Evolutionary conservation across 23 tunicate genomes (phyloP), one percentile per base, ranked within the genome.

Genomic region (Oikopleura albicans): DNA sequence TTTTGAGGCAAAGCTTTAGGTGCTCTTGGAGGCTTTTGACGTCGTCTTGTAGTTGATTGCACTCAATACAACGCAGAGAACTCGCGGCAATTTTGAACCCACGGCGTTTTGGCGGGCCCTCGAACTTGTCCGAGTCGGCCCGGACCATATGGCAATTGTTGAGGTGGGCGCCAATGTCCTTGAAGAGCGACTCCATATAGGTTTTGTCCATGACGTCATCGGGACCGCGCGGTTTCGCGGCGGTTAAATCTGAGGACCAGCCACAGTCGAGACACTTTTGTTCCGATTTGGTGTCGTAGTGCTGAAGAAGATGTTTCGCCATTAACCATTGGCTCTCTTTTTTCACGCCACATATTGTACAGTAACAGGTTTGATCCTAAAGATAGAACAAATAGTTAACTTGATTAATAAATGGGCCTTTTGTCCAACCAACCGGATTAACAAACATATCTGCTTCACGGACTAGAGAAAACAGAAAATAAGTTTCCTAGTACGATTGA

Each of bases 31-130:
- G 38, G 85, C 92, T 1, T 86, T 85, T 39, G 79, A 88, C 84
- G 87, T 94, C 59, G 86, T 91, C 59, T 75, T 94, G 56, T 86
- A 86, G 40, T 41, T 91, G 41, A 76, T 84, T 41, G 99, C 91
- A 85, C 86, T 87, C 83, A 76, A 71, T 71, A 37, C 79, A 71
- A 2, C 37, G 79, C 2, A 71, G 37, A 31, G 79, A 34, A 71
- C 31, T 71, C 31, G 79, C 27, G 31, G 79, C 35, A 71, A 71
- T 71, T 16, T 4, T 16, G 31, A 12, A 71, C 34, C 79, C 79
- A 2, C 31, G 28, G 28, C 79, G 28, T 29, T 27, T 4, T 31
- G 79, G 79, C 12, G 63, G 63, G 31, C 2, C 31, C 31, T 71
- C 37, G 31, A 29, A 16, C 4, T 71, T 29, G 33, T 71, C 34